These are phyloP conservation scores for Eristalis arbustorum DNA, from an alignment of 2,888 invertebrate genomes.

Conservation along the genomic window DNA sequence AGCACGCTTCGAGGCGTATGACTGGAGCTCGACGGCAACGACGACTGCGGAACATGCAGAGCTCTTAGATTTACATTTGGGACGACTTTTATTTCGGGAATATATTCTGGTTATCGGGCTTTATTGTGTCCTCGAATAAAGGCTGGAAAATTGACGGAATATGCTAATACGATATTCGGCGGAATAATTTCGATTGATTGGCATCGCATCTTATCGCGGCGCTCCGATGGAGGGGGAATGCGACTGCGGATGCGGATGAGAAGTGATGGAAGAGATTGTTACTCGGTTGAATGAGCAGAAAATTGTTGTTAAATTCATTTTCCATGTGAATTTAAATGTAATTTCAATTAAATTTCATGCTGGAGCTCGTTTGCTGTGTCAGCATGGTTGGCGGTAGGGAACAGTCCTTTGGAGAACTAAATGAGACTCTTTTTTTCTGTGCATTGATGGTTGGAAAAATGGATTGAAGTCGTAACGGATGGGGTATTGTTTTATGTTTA, in stretches of 20 bases:
- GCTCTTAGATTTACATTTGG: slow-evolving; percentile 57
- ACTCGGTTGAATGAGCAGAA: slow-evolving; percentile 53
- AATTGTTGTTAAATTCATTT: slow-evolving; percentile 48
- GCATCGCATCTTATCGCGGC: slow-evolving; percentile 24
- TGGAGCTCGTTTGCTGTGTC: not conserved
- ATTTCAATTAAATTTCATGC: slow-evolving; percentile 43
- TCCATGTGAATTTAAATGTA: slow-evolving; percentile 27
- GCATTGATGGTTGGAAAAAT: too few relatives aligned
- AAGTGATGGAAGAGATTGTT: slow-evolving; percentile 29
- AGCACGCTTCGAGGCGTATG: not conserved
- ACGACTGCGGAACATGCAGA: not conserved
- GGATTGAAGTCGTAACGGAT: too few relatives aligned
- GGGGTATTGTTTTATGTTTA: too few relatives aligned
- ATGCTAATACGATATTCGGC: slow-evolving; percentile 65
- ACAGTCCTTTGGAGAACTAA: not conserved
- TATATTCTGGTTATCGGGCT: slow-evolving; percentile 44
- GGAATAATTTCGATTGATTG: slow-evolving; percentile 67
- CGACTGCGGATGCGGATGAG: not conserved
- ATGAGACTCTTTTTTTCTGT: too few relatives aligned
- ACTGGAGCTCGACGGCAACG: not conserved
- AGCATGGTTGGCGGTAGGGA: not conserved
- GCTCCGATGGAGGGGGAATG: not conserved
- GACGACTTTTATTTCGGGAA: slow-evolving; percentile 41
- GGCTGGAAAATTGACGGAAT: slow-evolving; percentile 59
- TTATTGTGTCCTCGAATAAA: slow-evolving; percentile 61